Evolutionary conservation across 2,888 invertebrate genomes (phyloP).

Genomic region (Apamea anceps): DNA sequence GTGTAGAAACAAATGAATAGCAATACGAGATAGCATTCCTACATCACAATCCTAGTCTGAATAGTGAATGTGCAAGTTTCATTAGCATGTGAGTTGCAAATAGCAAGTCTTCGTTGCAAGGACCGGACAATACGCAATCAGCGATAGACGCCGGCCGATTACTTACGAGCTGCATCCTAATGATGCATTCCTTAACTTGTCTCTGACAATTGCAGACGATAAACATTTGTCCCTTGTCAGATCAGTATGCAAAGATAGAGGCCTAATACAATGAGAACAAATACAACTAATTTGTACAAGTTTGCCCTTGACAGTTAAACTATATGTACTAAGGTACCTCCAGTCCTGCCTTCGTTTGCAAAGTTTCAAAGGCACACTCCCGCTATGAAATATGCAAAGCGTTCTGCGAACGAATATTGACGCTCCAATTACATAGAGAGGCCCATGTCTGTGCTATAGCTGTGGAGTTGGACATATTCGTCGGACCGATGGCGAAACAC

Average conservation of each 20-base stretch:
- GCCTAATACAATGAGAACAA: slow-evolving; percentile 20
- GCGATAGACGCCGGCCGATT: slow-evolving; percentile 31
- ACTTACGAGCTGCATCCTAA: slow-evolving; percentile 35
- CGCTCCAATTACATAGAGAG: slow-evolving; percentile 80
- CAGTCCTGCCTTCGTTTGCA: slow-evolving; percentile 41
- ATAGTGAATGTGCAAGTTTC: slow-evolving; percentile 46
- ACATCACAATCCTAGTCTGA: slow-evolving; percentile 32
- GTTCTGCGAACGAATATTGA: slow-evolving; percentile 78
- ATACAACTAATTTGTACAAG: slow-evolving; percentile 36
- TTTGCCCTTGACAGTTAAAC: slow-evolving; percentile 55
- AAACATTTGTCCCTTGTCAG: slow-evolving; percentile 45
- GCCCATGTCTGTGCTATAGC: slow-evolving; percentile 65
- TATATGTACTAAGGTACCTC: slow-evolving; percentile 32
- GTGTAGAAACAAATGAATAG: slow-evolving; percentile 8
- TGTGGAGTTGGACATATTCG: slow-evolving; percentile 61
- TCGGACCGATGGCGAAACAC: slow-evolving; percentile 49
- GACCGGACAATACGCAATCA: slow-evolving; percentile 60
- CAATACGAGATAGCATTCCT: slow-evolving; percentile 17
- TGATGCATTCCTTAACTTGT: slow-evolving; percentile 32
- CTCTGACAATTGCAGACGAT: slow-evolving; percentile 7
- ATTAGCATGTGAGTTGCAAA: slow-evolving; percentile 60
- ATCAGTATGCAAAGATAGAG: slow-evolving; percentile 35
- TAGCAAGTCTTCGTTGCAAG: slow-evolving; percentile 37
- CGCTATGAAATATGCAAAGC: slow-evolving; percentile 80
- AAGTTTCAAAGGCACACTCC: slow-evolving; percentile 57